Base-by-base conservation (phyloP, 2,113 vertebrate genomes). In the Psittacara wagleri region DNA sequence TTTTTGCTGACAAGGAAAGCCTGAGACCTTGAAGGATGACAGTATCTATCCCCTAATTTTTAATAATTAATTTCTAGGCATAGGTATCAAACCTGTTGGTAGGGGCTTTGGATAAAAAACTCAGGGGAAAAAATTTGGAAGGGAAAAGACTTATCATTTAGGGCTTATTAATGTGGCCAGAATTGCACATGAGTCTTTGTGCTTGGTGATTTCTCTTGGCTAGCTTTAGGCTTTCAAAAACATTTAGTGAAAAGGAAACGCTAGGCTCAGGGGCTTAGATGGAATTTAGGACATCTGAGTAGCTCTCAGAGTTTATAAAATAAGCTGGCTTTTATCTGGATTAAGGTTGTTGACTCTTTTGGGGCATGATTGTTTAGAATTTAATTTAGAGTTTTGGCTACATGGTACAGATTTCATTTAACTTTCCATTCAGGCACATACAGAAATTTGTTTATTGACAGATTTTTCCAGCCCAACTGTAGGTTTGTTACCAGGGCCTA, bases 261-360 rank as follows among this genome's bases (percentile, higher is more conserved):
- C 57, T 39, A 61, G 74, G 33, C 85, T 93, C 74, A 83, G 52
- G 87, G 87, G 44, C 52, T 82, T 69, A 68, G 69, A 33, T 87
- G 81, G 81, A 89, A 95, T 95, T 89, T 87, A 95, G 78, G 86
- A 89, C 73, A 91, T 79, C 51, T 87, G 69, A 76, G 86, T 57
- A 79, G n/a, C 49, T 61, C 48, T 86, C 57, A 49, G 51, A 91
- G 17, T 25, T 23, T 72, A 44, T 44, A 83, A 95, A 92, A 88
- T 75, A 78, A 90, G 44, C 39, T 77, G 73, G 6, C n/a, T 88
- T 92, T 96, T 93, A 61, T 96, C 68, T 92, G 88, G 75, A 64
- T 10, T 19, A 51, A 48, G 23, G 39, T 61, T 86, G 54, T 92
- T 92, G 84, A 80, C 78, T 90, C 81, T 90, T 85, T 62, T 23